phyloP scores from a whole-genome alignment of 2,888 invertebrate genomes.

The Apomyelois bistriatella region DNA sequence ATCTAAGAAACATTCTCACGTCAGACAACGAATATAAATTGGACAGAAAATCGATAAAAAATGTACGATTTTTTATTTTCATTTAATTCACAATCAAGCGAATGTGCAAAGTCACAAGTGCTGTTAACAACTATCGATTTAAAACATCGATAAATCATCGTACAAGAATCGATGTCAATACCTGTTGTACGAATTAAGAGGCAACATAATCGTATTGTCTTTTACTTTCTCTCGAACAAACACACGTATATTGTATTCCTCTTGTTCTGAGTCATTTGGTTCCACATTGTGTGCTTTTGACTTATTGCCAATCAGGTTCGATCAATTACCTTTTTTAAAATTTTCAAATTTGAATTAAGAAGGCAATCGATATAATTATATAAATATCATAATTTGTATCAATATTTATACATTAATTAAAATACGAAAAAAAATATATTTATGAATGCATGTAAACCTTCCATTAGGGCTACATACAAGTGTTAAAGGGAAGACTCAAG shows the following conservation, averaged over 20 bases:
- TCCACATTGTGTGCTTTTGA: neutral
- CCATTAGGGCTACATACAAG: neutral
- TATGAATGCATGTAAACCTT: neutral
- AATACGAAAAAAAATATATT: too few relatives aligned
- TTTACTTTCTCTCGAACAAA: constrained; percentile 23
- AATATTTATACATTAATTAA: too few relatives aligned
- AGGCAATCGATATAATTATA: too few relatives aligned
- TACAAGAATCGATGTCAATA: constrained; percentile 22
- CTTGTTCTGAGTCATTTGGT: neutral
- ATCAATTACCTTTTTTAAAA: too few relatives aligned
- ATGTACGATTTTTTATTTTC: constrained; percentile 1
- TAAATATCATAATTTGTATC: too few relatives aligned
- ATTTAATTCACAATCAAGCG: constrained; percentile 13
- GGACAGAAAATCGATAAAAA: constrained; percentile 8
- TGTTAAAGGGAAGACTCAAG: neutral
- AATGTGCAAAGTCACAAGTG: constrained; percentile 20
- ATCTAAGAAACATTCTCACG: neutral
- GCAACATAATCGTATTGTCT: constrained; percentile 22
- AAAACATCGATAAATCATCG: constrained; percentile 20
- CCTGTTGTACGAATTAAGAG: constrained; percentile 22
- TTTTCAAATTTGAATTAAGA: too few relatives aligned
- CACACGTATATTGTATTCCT: neutral
- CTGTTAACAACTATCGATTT: constrained; percentile 19
- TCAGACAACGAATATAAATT: neutral
- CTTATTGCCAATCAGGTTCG: too few relatives aligned